phyloP scores from a whole-genome alignment of 2,113 vertebrate genomes.

The Galbula dea region DNA sequence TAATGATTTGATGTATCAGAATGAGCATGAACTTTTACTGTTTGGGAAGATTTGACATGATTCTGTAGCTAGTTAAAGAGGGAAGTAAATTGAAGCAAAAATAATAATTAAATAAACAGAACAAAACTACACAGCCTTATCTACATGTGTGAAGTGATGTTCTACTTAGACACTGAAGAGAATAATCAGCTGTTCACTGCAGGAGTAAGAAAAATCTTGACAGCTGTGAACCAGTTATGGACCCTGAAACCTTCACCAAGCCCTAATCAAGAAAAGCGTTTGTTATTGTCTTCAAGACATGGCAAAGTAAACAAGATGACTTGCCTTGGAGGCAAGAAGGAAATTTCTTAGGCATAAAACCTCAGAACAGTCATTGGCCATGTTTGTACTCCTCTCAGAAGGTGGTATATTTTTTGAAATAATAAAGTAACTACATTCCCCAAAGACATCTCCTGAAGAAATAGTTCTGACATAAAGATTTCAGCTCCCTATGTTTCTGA shows the following conservation, averaged over 20 bases:
- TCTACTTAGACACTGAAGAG: neutral
- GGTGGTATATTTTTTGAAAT: neutral
- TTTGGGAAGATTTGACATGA: neutral
- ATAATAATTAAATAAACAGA: neutral
- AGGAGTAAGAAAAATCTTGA: slow-evolving; percentile 27
- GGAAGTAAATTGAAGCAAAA: neutral
- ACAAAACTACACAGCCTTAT: neutral
- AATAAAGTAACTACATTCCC: neutral
- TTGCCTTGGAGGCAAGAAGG: neutral
- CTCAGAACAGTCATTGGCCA: neutral
- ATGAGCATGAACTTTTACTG: neutral
- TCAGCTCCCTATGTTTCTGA: neutral
- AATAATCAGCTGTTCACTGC: slow-evolving; percentile 47
- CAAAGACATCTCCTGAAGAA: neutral
- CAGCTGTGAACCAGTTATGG: slow-evolving; percentile 52
- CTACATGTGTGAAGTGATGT: neutral
- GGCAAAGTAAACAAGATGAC: slow-evolving; percentile 34
- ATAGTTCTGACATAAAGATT: neutral
- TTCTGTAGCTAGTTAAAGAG: neutral
- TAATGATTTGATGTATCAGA: neutral
- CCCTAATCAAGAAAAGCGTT: slow-evolving; percentile 41
- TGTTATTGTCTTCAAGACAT: slow-evolving; percentile 28
- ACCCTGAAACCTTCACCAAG: slow-evolving; percentile 13
- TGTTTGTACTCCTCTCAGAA: neutral
- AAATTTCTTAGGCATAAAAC: slow-evolving; percentile 8